Conservation (phyloP, 92 coral and sea anemone species). For the Scolanthus callimorphus region DNA sequence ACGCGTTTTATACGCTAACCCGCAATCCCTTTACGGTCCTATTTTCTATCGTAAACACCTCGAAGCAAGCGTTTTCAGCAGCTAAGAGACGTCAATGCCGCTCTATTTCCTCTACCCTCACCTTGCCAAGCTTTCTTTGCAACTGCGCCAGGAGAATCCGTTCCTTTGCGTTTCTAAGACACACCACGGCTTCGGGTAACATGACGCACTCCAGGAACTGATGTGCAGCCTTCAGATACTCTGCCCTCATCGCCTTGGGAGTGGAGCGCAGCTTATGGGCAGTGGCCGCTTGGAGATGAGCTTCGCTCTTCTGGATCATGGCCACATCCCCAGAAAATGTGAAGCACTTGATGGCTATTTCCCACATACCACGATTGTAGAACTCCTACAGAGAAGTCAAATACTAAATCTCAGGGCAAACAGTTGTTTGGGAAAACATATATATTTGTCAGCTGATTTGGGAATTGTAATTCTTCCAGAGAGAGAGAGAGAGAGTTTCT, state of each 20-base stretch:
- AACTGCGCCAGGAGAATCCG: constrained; percentile 66
- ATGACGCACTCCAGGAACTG: constrained; percentile 76
- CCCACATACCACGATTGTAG: constrained; percentile 53
- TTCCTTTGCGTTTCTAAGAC: constrained; percentile 76
- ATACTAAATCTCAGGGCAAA: neutral
- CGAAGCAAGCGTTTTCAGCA: no score
- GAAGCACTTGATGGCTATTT: constrained; percentile 80
- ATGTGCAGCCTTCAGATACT: constrained; percentile 71
- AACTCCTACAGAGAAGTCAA: neutral
- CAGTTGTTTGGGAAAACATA: no score
- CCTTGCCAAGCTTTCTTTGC: constrained; percentile 64
- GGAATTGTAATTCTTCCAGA: no score
- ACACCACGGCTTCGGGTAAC: constrained; percentile 72
- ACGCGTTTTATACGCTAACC: no score
- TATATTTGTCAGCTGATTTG: no score
- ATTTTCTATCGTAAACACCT: no score
- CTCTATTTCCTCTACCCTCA: constrained; percentile 30
- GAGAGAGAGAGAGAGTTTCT: no score
- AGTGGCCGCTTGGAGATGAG: constrained; percentile 78
- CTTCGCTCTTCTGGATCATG: constrained; percentile 72
- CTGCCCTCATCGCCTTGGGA: constrained; percentile 59
- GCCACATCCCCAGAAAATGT: constrained; percentile 53
- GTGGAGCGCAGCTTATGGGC: constrained; percentile 60
- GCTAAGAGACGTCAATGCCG: no score
- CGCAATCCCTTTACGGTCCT: no score